Conservation (phyloP, 2,888 invertebrate species). For the Aphodius granarius region DNA sequence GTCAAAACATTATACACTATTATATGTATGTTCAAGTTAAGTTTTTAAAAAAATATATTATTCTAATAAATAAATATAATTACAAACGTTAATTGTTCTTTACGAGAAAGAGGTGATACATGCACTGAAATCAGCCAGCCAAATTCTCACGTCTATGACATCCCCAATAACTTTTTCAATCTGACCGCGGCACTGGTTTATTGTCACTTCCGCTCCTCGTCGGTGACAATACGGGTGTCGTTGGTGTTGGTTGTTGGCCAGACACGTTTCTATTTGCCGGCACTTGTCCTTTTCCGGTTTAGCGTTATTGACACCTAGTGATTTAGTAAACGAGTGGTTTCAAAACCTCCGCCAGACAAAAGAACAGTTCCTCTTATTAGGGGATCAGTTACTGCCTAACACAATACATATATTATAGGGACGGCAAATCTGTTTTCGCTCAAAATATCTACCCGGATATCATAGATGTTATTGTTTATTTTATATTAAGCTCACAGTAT, state of each 20-base stretch:
- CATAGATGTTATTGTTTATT: too few species aligned
- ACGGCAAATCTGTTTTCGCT: too few species aligned
- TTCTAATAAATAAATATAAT: too few species aligned
- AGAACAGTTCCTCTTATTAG: not conserved
- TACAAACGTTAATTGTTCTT: not conserved
- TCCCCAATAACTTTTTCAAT: slow-evolving; percentile 1
- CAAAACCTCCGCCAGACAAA: not conserved
- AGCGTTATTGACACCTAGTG: not conserved
- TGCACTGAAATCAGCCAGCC: not conserved
- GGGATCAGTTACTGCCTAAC: too few species aligned
- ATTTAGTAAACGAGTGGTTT: not conserved
- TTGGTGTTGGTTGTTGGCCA: not conserved
- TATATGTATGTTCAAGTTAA: too few species aligned
- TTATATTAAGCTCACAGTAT: too few species aligned
- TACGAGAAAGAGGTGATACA: not conserved
- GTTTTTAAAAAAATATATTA: too few species aligned
- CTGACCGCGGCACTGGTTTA: not conserved
- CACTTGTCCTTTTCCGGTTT: slow-evolving; percentile 6
- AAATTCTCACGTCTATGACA: slow-evolving; percentile 13
- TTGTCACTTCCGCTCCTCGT: slow-evolving; percentile 4
- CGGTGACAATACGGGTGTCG: slow-evolving; percentile 6
- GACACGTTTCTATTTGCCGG: not conserved
- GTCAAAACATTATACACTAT: too few species aligned
- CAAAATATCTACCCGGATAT: too few species aligned
- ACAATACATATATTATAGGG: too few species aligned